These are phyloP conservation scores for Sphenopsis melanotis DNA, from an alignment of 2,797 vertebrate species.

Conservation along the genomic window DNA sequence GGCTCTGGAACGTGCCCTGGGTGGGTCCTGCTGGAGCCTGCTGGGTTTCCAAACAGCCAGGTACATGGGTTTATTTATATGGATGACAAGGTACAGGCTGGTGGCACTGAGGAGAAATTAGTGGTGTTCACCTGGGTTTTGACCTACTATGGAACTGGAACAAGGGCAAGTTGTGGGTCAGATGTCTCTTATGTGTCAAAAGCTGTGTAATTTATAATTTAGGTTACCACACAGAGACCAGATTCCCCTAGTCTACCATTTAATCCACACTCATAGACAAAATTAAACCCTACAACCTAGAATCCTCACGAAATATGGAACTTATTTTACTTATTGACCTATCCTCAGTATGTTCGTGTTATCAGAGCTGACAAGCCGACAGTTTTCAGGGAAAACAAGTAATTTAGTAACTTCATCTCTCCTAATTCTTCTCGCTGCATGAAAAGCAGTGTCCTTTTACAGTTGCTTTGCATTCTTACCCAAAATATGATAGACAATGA, in stretches of 20 bases:
- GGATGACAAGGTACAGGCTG: background rate
- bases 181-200: background rate
- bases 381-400: background rate
- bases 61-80: background rate
- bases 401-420: background rate
- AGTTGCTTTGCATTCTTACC: background rate
- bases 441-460: background rate
- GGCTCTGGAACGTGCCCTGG: background rate
- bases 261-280: background rate
- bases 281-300: background rate
- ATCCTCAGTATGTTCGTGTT: rapidly evolving
- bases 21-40: background rate
- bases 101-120: background rate
- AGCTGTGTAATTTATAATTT: background rate
- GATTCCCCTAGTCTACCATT: background rate
- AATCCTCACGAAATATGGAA: background rate
- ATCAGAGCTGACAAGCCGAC: background rate
- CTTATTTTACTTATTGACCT: background rate
- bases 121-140: background rate
- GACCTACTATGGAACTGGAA: background rate
- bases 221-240: background rate
- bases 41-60: background rate
- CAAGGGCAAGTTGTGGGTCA: background rate
- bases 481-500: background rate
- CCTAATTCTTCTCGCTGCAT: background rate